Evolutionary conservation across 2,888 invertebrate species (phyloP), one percentile per base, ranked within the genome.

Genomic region (Heliconius sara): DNA sequence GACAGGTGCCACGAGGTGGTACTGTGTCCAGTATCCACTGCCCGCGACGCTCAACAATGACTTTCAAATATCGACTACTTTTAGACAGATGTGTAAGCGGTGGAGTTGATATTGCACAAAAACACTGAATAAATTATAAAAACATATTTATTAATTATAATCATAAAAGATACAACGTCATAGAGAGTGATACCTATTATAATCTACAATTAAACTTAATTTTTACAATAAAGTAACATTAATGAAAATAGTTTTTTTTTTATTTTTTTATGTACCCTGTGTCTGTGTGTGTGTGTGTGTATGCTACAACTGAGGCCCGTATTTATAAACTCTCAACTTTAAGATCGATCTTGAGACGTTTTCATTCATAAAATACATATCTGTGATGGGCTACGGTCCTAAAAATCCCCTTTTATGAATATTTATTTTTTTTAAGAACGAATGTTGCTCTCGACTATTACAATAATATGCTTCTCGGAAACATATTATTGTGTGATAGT

Each of bases 91-190:
- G 16, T 65, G 25, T 12, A 25, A 13, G 25, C 25, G 25, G 16
- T 13, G 16, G 13, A 65, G 6, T 70, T 43, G 43, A 39, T 7
- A 43, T 43, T 70, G 70, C 70, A 70, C 70, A 43, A 70, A 70
- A 70, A 68, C 34, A 68, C 68, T n/a, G 25, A 43, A 70, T 25
- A 70, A 25, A 43, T 70, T 57, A 57, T 57, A 72, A 72, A 72
- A 72, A 34, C n/a, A 72, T 72, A 72, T 57, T 57, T 72, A 72
- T 72, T 72, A 57, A 22, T 57, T 57, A 72, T n/a, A 57, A 57
- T 34, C 52, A 57, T 72, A 57, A 72, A 72, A 52, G 57, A 30
- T 57, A 72, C 43, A 52, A 72, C 27, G 57, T 72, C 72, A 30
- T 72, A 34, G 57, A 57, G 70, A 57, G 70, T 70, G 70, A 70